These are phyloP conservation scores for Trichechus manatus DNA, from an alignment of 2,113 vertebrate genomes.

Conservation along the genomic window DNA sequence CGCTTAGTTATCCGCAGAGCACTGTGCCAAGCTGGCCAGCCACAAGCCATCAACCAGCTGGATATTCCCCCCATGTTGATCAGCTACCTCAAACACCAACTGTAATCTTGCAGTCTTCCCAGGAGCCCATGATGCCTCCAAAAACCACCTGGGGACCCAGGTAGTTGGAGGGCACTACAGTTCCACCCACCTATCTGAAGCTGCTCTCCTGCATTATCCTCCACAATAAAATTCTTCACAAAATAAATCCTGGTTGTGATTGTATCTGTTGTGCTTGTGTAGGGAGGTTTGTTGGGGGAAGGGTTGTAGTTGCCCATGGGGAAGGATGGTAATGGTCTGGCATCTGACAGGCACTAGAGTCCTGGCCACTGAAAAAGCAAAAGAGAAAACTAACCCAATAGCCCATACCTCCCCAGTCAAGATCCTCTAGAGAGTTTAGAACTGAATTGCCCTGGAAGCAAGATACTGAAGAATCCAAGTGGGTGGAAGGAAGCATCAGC, in stretches of 20 bases:
- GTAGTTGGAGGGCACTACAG: conserved; percentile 34
- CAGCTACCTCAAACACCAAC: conserved; percentile 92
- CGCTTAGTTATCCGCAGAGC: conserved; percentile 90
- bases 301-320: background rate
- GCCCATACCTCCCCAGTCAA: background rate
- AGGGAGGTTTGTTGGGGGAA: background rate
- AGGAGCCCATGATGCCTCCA: background rate
- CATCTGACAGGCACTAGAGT: background rate
- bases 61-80: conserved; percentile 91
- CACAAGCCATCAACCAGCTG: conserved; percentile 86
- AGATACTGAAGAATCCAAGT: conserved; percentile 33
- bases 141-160: conserved; percentile 38
- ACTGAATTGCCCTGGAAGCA: background rate
- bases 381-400: conserved; percentile 1
- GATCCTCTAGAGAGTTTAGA: background rate
- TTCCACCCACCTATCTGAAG: background rate
- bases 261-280: background rate
- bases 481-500: background rate
- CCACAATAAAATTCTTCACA: conserved; percentile 65
- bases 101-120: conserved; percentile 71
- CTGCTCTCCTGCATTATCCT: conserved; percentile 34
- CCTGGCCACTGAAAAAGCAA: background rate
- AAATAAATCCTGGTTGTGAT: conserved; percentile 36
- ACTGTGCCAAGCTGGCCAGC: conserved; percentile 82
- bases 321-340: background rate